Evolutionary conservation across 2,888 invertebrate species (phyloP), one percentile per base, ranked within the genome.

Genomic region (Andrena bucephala): DNA sequence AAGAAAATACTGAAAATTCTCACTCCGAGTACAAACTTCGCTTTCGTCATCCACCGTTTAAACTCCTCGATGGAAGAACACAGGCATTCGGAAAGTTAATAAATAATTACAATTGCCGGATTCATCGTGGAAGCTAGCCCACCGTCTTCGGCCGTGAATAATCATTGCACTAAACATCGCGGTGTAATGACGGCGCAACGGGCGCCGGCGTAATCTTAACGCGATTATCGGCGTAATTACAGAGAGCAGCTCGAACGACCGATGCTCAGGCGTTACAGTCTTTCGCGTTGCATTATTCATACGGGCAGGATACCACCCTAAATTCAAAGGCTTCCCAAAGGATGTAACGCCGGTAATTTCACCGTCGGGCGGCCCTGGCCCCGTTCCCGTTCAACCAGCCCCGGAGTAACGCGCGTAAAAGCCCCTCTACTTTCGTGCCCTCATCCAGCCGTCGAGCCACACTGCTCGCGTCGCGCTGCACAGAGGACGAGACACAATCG

Each of bases 271-370:
- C 72, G 73, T 76, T 84, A 69, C 74, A 66, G 75, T 77, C 80
- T 78, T 84, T 80, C 76, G 72, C 67, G 63, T 81, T 87, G 88
- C 78, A 87, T 87, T 88, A 88, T 87, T 87, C 88, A 87, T 87
- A 68, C 67, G 73, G 29, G 80, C 82, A 77, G 83, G 77, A 24
- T 57, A 57, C 57, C 81, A 77, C 83, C 88, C 87, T 86, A 85
- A 88, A 88, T 87, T 87, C 77, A 79, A 82, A 80, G 86, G 88
- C 86, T 87, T 88, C 88, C 86, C 87, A 81, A 83, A 87, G 87
- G 86, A 85, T 87, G 88, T 88, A 86, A 83, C 86, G 85, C 52
- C 63, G 71, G 87, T 88, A 87, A 87, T 87, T 88, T 88, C 76
- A 78, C 66, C 79, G 79, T 81, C 86, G 86, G 77, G 71, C 81